These are phyloP conservation scores for Oreochromis tanganicae DNA, from an alignment of 2,113 vertebrate genomes.

Conservation along the genomic window DNA sequence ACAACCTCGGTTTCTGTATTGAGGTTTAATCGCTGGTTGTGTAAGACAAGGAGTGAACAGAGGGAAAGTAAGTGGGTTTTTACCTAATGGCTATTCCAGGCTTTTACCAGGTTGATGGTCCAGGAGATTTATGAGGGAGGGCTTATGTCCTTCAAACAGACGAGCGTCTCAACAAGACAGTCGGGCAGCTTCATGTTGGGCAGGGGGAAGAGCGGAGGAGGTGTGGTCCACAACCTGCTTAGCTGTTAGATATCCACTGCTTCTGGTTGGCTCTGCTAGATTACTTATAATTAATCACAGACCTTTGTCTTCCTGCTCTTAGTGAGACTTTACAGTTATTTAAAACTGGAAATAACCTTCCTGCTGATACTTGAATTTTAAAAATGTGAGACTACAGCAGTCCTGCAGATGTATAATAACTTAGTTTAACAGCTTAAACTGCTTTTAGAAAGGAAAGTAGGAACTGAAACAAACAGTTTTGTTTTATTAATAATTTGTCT, in stretches of 20 bases:
- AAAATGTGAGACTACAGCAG: neutral
- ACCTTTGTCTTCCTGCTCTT: neutral
- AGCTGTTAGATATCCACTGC: neutral
- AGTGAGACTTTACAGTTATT: neutral
- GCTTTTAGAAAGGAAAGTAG: neutral
- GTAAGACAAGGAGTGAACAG: neutral
- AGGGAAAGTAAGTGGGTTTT: neutral
- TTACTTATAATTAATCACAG: neutral
- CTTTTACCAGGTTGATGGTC: slow-evolving; percentile 22
- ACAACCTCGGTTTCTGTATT: neutral
- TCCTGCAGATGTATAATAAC: neutral
- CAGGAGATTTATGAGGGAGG: slow-evolving; percentile 51
- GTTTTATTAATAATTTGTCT: neutral
- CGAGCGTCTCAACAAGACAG: neutral
- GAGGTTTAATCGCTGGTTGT: slow-evolving; percentile 6
- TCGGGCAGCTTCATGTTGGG: slow-evolving; percentile 8
- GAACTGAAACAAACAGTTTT: neutral
- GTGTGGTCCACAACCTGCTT: slow-evolving; percentile 1
- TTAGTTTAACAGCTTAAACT: neutral
- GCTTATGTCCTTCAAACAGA: slow-evolving; percentile 21
- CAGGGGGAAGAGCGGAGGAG: neutral
- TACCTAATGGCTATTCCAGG: slow-evolving; percentile 56
- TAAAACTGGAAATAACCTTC: neutral
- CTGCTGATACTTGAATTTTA: neutral
- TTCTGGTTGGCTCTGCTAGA: neutral